Base-by-base conservation (phyloP, 2,113 vertebrate genomes). In the Sturnira hondurensis region DNA sequence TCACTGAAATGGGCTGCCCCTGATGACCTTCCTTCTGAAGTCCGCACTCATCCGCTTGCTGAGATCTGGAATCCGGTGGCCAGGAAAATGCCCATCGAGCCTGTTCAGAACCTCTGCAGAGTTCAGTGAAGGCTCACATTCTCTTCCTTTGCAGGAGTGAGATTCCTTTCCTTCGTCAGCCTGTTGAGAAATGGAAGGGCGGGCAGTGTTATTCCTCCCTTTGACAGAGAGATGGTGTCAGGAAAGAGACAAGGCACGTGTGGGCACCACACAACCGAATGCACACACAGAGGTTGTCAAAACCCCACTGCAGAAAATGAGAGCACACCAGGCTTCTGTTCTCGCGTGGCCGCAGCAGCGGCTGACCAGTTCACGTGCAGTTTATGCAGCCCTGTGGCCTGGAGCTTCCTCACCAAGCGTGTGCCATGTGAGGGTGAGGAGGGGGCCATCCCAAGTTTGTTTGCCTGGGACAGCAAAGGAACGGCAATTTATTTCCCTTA, bases 391-490 rank as follows among this genome's bases (percentile, higher is more conserved):
- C 80, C 78, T 33, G 45, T 3, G 6, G 63, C 82, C 67, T 77
- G 2, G 4, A 20, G 45, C 67, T 47, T 58, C 56, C 52, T 45
- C 15, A 56, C 52, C 65, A 20, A 9, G 58, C 36, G 74, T 81
- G 22, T 94, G 94, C 89, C 93, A 81, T 82, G 43, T 22, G 3
- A 3, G 9, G 67, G 28, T 0, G 3, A 20, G 50, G 1, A 4
- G 67, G 61, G 52, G n/a, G 68, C 0, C 0, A 26, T 65, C 71
- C 26, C 85, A 58, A 86, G 89, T 93, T 88, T 31, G 50, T 86
- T 94, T 93, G 94, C 83, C 78, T 84, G 86, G 70, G 38, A 41
- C 63, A 43, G 93, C 91, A 71, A 91, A 94, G 90, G 81, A 91
- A 61, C 41, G 1, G 7, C 56, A 91, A 91, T 95, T 93, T 89